A percentile compares a stretch with the other conserved stretches of the same genome.
phyloP scores from a whole-genome alignment of 2,797 vertebrate genomes.

The Megalops cyprinoides region DNA sequence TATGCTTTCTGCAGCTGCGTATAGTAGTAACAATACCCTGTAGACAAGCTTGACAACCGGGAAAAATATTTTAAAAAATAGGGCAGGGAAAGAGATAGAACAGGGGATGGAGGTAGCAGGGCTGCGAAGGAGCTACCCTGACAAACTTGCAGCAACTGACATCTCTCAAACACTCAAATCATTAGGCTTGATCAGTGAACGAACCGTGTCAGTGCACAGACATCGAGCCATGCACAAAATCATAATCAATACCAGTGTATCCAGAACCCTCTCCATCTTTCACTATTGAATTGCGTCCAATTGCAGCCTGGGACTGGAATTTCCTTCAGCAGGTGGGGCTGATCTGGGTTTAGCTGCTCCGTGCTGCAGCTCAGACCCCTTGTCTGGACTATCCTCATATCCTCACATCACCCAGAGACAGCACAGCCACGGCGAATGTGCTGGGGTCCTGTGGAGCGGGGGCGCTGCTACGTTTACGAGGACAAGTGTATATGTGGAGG shows the following conservation, averaged over 20 bases:
- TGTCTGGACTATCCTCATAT: no score
- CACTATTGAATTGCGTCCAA: no score
- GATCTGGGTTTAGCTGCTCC: no score
- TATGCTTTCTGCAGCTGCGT: constrained; percentile 60
- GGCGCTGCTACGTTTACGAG: no score
- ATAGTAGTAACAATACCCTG: constrained; percentile 60
- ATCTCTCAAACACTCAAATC: background rate
- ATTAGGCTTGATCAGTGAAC: background rate
- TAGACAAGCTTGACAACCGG: constrained; percentile 67
- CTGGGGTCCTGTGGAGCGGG: background rate
- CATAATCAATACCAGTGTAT: no score
- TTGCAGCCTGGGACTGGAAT: no score
- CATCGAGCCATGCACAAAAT: no score
- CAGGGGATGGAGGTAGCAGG: constrained; percentile 28
- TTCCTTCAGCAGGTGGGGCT: no score
- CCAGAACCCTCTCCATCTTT: no score
- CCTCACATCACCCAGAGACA: background rate
- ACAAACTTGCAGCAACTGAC: background rate
- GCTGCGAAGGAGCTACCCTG: constrained; percentile 33
- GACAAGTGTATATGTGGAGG: no score
- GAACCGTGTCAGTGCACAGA: no score
- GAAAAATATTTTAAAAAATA: constrained; percentile 62
- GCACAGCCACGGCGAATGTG: background rate
- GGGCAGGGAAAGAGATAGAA: constrained; percentile 43
- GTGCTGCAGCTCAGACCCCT: background rate